Percentiles rank a stretch among this genome's conserved stretches.
Conservation (phyloP, 2,888 invertebrate species). For the Parnassius glacialis region DNA sequence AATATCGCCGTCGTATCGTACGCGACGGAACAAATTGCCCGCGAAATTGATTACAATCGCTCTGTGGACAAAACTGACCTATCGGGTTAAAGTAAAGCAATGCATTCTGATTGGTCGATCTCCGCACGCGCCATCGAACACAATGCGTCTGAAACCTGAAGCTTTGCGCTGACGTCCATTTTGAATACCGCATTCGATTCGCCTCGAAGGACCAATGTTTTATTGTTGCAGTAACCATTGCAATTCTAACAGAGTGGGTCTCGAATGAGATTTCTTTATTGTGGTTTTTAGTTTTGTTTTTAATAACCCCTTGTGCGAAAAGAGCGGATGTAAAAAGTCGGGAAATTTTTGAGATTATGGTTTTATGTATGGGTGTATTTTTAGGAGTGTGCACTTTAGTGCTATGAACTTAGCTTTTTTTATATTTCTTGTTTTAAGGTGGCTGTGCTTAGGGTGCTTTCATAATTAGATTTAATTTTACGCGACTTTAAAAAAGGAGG, state of each 20-base stretch:
- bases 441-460: too few species aligned
- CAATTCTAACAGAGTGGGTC: conserved; percentile 24
- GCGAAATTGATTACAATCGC: conserved; percentile 50
- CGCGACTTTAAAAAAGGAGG: too few species aligned
- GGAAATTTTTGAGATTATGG: not conserved
- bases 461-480: too few species aligned
- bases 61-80: conserved; percentile 40
- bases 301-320: conserved; percentile 7
- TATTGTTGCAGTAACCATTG: conserved; percentile 32
- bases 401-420: too few species aligned
- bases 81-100: conserved; percentile 34
- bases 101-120: conserved; percentile 40
- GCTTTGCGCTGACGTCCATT: conserved; percentile 32
- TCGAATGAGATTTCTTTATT: conserved; percentile 20
- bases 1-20: conserved; percentile 47
- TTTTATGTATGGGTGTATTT: too few species aligned
- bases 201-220: conserved; percentile 38
- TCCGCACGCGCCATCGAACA: conserved; percentile 52
- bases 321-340: conserved; percentile 2
- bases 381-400: too few species aligned
- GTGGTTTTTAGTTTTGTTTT: conserved; percentile 12
- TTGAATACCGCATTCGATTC: conserved; percentile 47
- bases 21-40: conserved; percentile 58
- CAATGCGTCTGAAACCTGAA: conserved; percentile 61
- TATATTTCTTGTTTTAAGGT: too few species aligned